phyloP scores from a whole-genome alignment of 2,797 vertebrate species.

The Acipenser ruthenus region DNA sequence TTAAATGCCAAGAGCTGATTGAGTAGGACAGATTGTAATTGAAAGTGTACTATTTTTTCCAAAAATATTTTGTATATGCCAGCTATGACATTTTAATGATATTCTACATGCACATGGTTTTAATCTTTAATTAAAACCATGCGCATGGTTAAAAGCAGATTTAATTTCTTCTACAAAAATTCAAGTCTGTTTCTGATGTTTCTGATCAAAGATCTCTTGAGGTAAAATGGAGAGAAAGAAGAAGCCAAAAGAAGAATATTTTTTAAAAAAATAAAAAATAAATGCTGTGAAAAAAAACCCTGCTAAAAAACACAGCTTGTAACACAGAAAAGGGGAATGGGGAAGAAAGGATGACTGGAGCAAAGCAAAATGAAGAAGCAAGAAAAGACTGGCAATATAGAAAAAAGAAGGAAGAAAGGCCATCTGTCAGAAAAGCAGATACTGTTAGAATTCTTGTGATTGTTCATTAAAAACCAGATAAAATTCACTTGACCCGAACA shows the following conservation, averaged over 20 bases:
- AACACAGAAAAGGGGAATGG: neutral
- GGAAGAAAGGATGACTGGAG: neutral
- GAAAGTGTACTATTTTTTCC: too few relatives aligned
- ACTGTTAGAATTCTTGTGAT: neutral
- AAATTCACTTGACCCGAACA: neutral
- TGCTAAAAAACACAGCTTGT: neutral
- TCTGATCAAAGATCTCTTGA: conserved; percentile 29
- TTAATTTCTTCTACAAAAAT: conserved; percentile 29
- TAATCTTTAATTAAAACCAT: conserved; percentile 29
- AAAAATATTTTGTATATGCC: too few relatives aligned
- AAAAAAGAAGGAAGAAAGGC: neutral
- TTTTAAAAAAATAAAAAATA: neutral
- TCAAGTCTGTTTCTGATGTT: conserved; percentile 29
- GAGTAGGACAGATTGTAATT: too few relatives aligned
- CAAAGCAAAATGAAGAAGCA: neutral
- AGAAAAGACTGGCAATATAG: neutral
- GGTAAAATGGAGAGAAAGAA: conserved; percentile 10
- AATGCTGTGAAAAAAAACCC: neutral
- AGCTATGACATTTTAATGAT: neutral
- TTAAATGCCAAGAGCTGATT: too few relatives aligned
- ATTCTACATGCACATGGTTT: too few relatives aligned
- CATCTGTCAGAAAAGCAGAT: neutral
- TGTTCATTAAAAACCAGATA: too few relatives aligned
- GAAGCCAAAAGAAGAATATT: neutral
- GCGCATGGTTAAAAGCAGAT: conserved; percentile 17